phyloP scores from a whole-genome alignment of 2,888 invertebrate species.

The Pyrrhosoma nymphula region DNA sequence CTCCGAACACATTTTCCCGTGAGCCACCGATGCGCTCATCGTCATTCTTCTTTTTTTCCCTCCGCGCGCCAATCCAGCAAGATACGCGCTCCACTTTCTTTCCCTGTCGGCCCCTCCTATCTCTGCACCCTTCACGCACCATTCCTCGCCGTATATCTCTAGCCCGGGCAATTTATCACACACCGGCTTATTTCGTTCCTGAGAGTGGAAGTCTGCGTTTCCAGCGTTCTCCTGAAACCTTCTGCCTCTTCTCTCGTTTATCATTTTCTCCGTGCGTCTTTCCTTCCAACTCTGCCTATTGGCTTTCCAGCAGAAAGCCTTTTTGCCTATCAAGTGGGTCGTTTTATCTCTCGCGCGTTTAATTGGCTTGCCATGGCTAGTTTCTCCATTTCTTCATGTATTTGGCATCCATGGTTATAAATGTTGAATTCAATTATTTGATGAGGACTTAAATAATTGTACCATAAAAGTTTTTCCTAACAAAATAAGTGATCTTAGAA shows the following conservation, averaged over 20 bases:
- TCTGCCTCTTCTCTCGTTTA: neutral
- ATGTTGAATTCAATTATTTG: no score
- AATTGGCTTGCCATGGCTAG: neutral
- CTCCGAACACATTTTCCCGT: conserved; percentile 40
- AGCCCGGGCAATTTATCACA: conserved; percentile 53
- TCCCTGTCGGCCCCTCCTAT: neutral
- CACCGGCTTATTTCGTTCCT: conserved; percentile 41
- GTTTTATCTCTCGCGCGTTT: neutral
- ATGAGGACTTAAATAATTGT: no score
- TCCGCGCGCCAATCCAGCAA: neutral
- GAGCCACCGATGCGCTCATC: conserved; percentile 22
- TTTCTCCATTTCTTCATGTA: no score
- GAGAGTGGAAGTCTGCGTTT: neutral
- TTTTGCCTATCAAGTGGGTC: neutral
- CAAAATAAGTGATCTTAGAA: no score
- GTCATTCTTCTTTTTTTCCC: conserved; percentile 30
- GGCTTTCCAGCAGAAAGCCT: neutral
- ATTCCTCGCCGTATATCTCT: neutral
- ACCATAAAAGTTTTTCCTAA: no score
- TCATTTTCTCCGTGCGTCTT: neutral
- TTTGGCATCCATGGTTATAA: no score
- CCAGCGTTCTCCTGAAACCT: neutral
- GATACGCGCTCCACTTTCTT: neutral
- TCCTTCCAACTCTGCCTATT: neutral
- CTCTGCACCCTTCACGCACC: conserved; percentile 34